Evolutionary conservation across 2,113 vertebrate genomes (phyloP).

Genomic region (Pseudopipra pipra): DNA sequence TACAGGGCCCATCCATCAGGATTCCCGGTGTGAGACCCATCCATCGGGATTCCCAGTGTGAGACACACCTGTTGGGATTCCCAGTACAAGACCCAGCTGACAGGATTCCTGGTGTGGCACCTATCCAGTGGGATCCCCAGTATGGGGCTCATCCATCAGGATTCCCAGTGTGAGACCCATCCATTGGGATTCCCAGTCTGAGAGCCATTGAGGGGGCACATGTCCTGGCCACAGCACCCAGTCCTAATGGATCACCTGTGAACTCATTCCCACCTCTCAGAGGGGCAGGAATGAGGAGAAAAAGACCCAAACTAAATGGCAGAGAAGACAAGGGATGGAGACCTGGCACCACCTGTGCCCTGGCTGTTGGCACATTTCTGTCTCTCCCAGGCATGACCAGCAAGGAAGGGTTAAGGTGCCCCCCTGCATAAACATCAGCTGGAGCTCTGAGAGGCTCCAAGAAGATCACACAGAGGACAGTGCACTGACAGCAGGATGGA

Average conservation of each 20-base stretch:
- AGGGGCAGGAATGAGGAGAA: neutral
- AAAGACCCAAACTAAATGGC: rapidly evolving
- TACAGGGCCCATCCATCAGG: too few relatives aligned
- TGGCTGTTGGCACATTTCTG: neutral
- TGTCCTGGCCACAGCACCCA: neutral
- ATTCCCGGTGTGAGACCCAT: neutral
- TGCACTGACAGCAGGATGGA: constrained; percentile 1
- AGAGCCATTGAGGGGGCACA: neutral
- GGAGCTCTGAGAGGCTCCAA: neutral
- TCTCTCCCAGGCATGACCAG: neutral
- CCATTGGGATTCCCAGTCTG: neutral
- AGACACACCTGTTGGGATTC: too few relatives aligned
- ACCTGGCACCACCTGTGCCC: neutral
- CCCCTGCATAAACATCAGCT: constrained; percentile 4
- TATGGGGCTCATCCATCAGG: neutral
- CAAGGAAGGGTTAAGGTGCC: neutral
- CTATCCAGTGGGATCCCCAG: too few relatives aligned
- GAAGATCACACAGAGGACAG: constrained; percentile 54
- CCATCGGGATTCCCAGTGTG: neutral
- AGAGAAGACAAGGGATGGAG: rapidly evolving
- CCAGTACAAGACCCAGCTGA: too few relatives aligned
- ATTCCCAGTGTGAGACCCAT: neutral
- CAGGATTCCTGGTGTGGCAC: too few relatives aligned
- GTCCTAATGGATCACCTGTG: neutral
- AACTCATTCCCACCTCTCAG: too few relatives aligned